Evolutionary conservation across 2,888 invertebrate genomes (phyloP).

Genomic region (Rhodophaea formosa): DNA sequence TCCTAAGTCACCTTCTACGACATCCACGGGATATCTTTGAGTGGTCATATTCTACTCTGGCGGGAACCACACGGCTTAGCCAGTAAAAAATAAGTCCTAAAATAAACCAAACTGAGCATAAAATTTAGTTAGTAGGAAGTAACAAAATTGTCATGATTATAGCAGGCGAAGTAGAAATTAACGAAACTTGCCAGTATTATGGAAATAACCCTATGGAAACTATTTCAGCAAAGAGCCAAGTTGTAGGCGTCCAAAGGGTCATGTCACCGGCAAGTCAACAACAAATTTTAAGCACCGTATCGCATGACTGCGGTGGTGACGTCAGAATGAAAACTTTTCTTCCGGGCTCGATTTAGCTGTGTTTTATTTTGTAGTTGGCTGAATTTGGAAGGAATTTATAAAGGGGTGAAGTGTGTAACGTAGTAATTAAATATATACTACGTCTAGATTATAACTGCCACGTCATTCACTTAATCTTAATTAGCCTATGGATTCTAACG

Average conservation of each 20-base stretch:
- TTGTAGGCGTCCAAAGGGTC: constrained; percentile 45
- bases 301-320: constrained; percentile 63
- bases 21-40: too few relatives aligned
- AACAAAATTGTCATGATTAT: not conserved
- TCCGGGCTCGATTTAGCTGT: constrained; percentile 47
- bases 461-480: too few relatives aligned
- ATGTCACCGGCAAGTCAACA: constrained; percentile 53
- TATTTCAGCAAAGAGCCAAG: constrained; percentile 1
- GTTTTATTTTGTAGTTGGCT: too few relatives aligned
- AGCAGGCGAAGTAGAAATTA: not conserved
- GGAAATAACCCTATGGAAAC: not conserved
- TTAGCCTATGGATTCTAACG: too few relatives aligned
- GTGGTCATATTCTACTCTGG: too few relatives aligned
- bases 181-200: not conserved
- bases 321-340: constrained; percentile 56
- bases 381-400: constrained; percentile 7
- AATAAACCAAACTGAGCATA: too few relatives aligned
- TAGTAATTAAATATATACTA: too few relatives aligned
- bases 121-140: too few relatives aligned
- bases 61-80: too few relatives aligned
- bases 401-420: not conserved
- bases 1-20: too few relatives aligned
- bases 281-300: constrained; percentile 71
- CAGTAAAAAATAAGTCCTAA: too few relatives aligned
- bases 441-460: too few relatives aligned